Percentiles rank a stretch among this genome's conserved stretches.
Conservation (phyloP, 2,797 vertebrate genomes). For the Gastrophryne carolinensis region DNA sequence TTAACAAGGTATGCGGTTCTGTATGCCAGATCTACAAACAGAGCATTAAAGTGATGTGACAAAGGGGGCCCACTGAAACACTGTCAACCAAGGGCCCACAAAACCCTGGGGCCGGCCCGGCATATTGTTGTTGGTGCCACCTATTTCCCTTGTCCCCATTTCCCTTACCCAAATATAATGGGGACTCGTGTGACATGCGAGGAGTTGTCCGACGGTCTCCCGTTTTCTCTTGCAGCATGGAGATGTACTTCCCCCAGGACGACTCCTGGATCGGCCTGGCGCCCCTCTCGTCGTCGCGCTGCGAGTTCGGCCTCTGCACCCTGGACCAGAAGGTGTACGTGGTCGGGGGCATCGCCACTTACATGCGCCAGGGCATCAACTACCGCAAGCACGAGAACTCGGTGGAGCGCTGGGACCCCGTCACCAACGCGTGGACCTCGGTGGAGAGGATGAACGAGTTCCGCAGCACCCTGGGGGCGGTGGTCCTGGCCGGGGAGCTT, state of each 20-base stretch:
- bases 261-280: conserved; percentile 97
- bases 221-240: conserved; percentile 74
- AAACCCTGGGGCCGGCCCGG: too few relatives aligned
- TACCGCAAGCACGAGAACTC: conserved; percentile 93
- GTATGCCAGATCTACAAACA: too few relatives aligned
- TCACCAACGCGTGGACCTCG: conserved; percentile 91
- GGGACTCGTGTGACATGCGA: too few relatives aligned
- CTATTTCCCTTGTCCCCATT: too few relatives aligned
- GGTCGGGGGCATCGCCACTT: conserved; percentile 92
- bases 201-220: not conserved
- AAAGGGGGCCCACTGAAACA: too few relatives aligned
- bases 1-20: too few relatives aligned
- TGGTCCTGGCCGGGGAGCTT: conserved; percentile 89
- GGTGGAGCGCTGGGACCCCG: conserved; percentile 95
- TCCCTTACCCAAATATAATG: too few relatives aligned
- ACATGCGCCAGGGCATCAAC: conserved; percentile 89
- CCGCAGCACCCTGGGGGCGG: conserved; percentile 90
- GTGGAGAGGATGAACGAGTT: conserved; percentile 91
- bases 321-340: conserved; percentile 95
- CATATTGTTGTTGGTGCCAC: too few relatives aligned
- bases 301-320: conserved; percentile 92
- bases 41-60: too few relatives aligned
- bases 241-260: conserved; percentile 98
- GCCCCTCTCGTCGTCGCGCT: conserved; percentile 88
- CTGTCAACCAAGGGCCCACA: too few relatives aligned